These are phyloP conservation scores for Teleogryllus oceanicus DNA, from an alignment of 2,888 invertebrate genomes.

Conservation along the genomic window DNA sequence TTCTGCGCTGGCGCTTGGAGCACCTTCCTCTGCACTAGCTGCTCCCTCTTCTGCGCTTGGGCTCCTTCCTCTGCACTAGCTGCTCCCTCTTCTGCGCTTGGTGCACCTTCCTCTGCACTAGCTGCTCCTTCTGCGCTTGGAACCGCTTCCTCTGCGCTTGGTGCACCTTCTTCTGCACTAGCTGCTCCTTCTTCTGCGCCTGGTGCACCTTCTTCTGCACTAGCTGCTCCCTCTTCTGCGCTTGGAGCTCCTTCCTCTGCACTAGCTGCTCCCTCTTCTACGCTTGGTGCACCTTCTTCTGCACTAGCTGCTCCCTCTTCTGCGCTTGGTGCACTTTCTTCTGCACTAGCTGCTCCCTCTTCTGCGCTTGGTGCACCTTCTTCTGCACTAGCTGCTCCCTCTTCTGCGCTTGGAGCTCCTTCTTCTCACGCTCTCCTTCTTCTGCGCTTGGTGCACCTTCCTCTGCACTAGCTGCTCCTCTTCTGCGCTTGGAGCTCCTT, in stretches of 20 bases:
- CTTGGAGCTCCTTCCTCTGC: constrained; percentile 37
- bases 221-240: constrained; percentile 36
- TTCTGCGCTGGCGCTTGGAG: too few species aligned
- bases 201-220: constrained; percentile 31
- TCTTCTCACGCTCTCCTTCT: constrained; percentile 42
- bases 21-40: too few species aligned
- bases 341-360: constrained; percentile 53
- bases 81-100: too few species aligned
- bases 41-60: too few species aligned
- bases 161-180: constrained; percentile 25
- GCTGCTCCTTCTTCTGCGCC: constrained; percentile 30
- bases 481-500: constrained; percentile 41
- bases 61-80: too few species aligned
- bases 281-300: constrained; percentile 31
- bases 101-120: background rate
- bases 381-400: constrained; percentile 37
- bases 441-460: constrained; percentile 38
- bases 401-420: constrained; percentile 40
- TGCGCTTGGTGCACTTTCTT: constrained; percentile 73
- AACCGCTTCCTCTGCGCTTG: constrained; percentile 44
- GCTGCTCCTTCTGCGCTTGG: constrained; percentile 24
- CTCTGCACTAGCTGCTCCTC: constrained; percentile 34
- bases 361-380: background rate
- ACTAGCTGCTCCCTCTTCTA: constrained; percentile 33
- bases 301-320: constrained; percentile 69